Conservation (phyloP, 2,113 vertebrate genomes). For the Kryptolebias marmoratus region DNA sequence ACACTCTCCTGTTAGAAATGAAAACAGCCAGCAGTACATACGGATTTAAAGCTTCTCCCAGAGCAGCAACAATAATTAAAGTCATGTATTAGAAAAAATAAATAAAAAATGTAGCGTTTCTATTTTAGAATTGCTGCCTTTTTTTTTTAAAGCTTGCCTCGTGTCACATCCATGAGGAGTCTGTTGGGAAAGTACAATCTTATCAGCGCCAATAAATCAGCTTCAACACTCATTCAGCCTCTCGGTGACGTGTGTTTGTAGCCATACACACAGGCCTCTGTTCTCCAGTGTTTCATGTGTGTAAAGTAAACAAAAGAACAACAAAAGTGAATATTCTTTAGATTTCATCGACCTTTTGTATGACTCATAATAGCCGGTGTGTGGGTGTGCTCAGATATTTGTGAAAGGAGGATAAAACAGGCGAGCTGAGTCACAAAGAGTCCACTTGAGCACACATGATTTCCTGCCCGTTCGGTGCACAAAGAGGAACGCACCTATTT, state of each 20-base stretch:
- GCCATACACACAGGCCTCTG: neutral
- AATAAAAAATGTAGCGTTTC: no score
- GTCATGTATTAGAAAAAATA: no score
- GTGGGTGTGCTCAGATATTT: conserved; percentile 48
- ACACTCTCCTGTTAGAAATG: neutral
- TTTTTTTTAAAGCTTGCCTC: no score
- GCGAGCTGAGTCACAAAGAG: conserved; percentile 37
- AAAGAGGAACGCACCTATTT: neutral
- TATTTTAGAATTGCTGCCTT: no score
- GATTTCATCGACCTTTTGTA: conserved; percentile 26
- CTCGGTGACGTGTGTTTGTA: neutral
- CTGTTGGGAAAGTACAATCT: no score
- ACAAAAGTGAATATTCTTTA: conserved; percentile 23
- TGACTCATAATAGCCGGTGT: conserved; percentile 13
- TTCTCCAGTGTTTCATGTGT: conserved; percentile 14
- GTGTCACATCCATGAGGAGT: no score
- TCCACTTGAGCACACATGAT: conserved; percentile 15
- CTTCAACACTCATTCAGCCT: neutral
- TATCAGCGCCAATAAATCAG: neutral
- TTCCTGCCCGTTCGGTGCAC: conserved; percentile 8
- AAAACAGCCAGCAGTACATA: neutral
- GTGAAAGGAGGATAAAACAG: conserved; percentile 32
- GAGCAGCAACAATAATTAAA: no score
- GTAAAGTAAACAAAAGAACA: conserved; percentile 6
- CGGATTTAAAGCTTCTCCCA: no score